A percentile compares a stretch with the other conserved stretches of the same genome.
Evolutionary conservation across 1,140 invertebrate genomes (phyloP).

Genomic region (Drosophila mauritiana): DNA sequence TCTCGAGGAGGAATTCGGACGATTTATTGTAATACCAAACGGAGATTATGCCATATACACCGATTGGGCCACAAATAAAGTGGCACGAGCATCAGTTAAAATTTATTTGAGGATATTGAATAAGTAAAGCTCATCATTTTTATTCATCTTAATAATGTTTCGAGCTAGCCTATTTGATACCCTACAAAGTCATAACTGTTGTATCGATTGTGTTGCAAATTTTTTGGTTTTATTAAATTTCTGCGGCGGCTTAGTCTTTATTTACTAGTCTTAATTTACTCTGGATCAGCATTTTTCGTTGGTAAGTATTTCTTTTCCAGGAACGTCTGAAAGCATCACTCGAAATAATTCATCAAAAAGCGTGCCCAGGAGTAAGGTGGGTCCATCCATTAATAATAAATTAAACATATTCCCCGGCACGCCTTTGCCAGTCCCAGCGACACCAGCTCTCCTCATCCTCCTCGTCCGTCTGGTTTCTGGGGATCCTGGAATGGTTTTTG

Average conservation of each 20-base stretch:
- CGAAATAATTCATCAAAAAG: constrained; percentile 60
- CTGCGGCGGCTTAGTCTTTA: not conserved
- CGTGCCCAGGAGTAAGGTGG: constrained; percentile 7
- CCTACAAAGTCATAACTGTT: not conserved
- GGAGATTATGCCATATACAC: constrained; percentile 40
- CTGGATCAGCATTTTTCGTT: not conserved
- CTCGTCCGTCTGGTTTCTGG: not conserved
- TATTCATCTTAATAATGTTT: not conserved
- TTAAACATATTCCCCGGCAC: constrained; percentile 62
- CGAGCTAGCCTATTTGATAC: not conserved
- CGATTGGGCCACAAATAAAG: constrained; percentile 1
- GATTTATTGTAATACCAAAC: constrained; percentile 12
- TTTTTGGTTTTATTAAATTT: not conserved
- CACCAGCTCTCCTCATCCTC: not conserved
- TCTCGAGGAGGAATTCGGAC: constrained; percentile 8
- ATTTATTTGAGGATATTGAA: constrained; percentile 1
- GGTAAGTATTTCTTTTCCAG: constrained; percentile 15
- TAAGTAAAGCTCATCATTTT: not conserved
- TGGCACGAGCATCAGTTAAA: constrained; percentile 1
- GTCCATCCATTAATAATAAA: constrained; percentile 69
- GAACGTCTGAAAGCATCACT: constrained; percentile 27
- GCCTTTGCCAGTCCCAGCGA: constrained; percentile 31
- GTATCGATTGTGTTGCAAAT: no score
- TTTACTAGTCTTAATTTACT: constrained; percentile 16
- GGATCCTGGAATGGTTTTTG: constrained; percentile 28